Evolutionary conservation across 2,113 vertebrate genomes (phyloP), one percentile per base, ranked within the genome.

Genomic region (Podilymbus podiceps): DNA sequence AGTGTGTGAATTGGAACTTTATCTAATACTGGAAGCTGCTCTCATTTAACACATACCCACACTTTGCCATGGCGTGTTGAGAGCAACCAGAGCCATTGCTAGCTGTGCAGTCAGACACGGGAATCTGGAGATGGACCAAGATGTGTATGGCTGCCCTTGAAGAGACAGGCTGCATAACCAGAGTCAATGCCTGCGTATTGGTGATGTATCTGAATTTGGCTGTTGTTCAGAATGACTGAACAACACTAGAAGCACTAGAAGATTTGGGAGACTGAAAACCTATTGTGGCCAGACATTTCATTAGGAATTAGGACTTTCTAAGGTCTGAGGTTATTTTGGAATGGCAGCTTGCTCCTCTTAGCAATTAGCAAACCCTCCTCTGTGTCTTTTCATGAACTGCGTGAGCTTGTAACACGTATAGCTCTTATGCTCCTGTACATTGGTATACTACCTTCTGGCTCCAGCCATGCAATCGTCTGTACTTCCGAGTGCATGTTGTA

Each of bases 341-440:
- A 75, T n/a, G 40, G 12, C n/a, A 92, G 31, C 15, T 40, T 53
- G 15, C 5, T 74, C 14, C 9, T 75, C 40, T 60, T 31, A 53
- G 15, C 2, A 68, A 27, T 66, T 44, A 5, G 15, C 78, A 71
- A 11, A 0, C 1, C 3, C 3, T 50, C 12, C 15, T 59, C 3
- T 58, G 49, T 60, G 25, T 55, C 38, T 89, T 95, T 63, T 64
- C 15, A 44, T 67, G 14, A 67, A 9, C n/a, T 53, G 1, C 17
- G 18, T 84, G 55, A 81, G 44, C 25, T 75, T 59, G 12, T 30
- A 86, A 77, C 1, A 5, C 7, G 27, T 35, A 49, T 12, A 47
- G 8, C 3, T 84, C 20, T 80, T 59, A 63, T 4, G 12, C 11
- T 76, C 33, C 33, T 38, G 24, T 42, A 11, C 1, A 22, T 40